Evolutionary conservation across 2,888 invertebrate species (phyloP), one percentile per base, ranked within the genome.

Genomic region (Nephrocerus scutellatus): DNA sequence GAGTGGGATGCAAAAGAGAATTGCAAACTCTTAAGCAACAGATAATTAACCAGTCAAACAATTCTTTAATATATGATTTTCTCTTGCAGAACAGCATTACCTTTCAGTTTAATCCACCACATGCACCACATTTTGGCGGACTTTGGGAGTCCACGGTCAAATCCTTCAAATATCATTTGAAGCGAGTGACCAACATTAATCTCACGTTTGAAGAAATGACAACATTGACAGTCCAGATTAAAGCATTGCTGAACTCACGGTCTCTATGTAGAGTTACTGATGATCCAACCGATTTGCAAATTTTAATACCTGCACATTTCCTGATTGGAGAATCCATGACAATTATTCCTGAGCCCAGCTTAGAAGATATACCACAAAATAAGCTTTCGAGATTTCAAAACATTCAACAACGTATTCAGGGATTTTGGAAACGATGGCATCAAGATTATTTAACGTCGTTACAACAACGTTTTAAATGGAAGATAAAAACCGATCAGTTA

Each of bases 371-470:
- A 3, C 36, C 38, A 9, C 5, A 13, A 5, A 46, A 39, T 21
- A 29, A 39, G 12, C 28, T 39, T 2, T 23, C 31, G 5, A 16
- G 33, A 7, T 47, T 36, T 39, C 32, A 21, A 14, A 38, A 45
- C 6, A 38, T 38, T 13, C 39, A 42, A 33, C 29, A 29, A 8
- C 42, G 35, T 33, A 38, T 43, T 6, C 48, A 48, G 21, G 42
- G 36, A 3, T 44, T 46, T 23, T 46, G 43, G 46, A 44, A 47
- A 18, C 40, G 35, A 10, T 44, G 46, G 43, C 39, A 44, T 15
- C 23, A 18, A 3, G 39, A 48, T 15, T 48, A 44, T 15, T 10
- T 46, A 6, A 42, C 39, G 10, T 16, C 36, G 5, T 12, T 46
- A 12, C 46, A 46, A 30, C 24, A 39, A 18, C 41, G 44, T 8